Conservation (phyloP, 1,140 invertebrate species). For the Drosophila parabipectinata region DNA sequence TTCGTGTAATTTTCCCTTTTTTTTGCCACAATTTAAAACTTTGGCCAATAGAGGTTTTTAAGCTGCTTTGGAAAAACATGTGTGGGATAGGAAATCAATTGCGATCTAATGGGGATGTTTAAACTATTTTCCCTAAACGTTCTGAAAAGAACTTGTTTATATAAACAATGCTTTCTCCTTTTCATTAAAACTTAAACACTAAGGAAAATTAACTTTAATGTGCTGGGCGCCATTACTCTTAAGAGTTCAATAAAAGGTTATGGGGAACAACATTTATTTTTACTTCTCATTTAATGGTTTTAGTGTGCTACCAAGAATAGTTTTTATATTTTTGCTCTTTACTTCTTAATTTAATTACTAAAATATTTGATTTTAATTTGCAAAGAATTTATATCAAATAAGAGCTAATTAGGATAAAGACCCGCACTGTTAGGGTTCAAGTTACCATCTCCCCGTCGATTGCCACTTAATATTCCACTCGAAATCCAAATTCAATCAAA, state of each 20-base stretch:
- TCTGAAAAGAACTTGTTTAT: background rate
- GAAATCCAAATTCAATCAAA: conserved; percentile 57
- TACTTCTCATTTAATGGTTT: conserved; percentile 1
- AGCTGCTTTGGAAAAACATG: conserved; percentile 17
- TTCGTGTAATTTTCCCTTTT: conserved; percentile 10
- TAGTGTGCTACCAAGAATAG: background rate
- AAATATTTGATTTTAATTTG: background rate
- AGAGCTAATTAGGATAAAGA: background rate
- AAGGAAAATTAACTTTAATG: background rate
- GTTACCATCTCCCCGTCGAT: background rate
- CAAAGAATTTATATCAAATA: background rate
- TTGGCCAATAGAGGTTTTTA: conserved; percentile 15
- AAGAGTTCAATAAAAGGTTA: background rate
- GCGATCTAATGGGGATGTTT: background rate
- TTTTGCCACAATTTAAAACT: background rate
- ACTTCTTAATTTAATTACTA: background rate
- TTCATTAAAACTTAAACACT: background rate
- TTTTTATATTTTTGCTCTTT: background rate
- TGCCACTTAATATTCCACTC: background rate
- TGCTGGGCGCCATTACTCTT: background rate
- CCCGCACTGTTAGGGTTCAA: background rate
- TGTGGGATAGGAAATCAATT: conserved; percentile 14
- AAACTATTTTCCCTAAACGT: background rate
- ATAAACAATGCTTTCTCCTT: background rate
- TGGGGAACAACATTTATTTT: background rate